phyloP scores from a whole-genome alignment of 2,113 vertebrate genomes.

The Phaetusa simplex region DNA sequence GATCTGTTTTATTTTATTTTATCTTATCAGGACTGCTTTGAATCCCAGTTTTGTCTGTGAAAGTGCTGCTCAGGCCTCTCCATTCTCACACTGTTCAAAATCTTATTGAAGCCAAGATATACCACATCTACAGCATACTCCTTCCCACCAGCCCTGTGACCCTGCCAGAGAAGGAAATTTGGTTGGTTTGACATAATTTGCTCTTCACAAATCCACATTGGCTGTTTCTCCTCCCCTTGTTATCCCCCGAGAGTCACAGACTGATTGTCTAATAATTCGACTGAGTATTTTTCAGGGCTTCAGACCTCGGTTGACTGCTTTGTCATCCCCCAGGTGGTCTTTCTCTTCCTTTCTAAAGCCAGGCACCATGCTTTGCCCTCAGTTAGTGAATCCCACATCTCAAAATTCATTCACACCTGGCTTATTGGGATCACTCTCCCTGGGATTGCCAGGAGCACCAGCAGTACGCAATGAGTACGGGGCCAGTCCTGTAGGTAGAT shows the following conservation, averaged over 20 bases:
- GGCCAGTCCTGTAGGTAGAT: not conserved
- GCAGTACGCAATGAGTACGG: accelerated
- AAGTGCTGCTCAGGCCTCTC: not conserved
- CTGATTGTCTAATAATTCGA: not conserved
- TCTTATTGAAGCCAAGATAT: not conserved
- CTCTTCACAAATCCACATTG: not conserved
- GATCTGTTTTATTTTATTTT: not conserved
- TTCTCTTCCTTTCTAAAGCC: not conserved
- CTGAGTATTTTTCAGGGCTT: not conserved
- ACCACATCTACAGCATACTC: not conserved
- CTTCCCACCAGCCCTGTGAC: not conserved
- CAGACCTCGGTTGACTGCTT: not conserved
- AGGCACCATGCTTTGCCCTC: not conserved
- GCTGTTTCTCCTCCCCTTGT: not conserved
- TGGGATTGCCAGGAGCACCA: not conserved
- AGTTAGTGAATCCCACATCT: not conserved
- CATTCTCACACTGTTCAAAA: not conserved
- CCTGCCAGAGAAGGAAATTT: not conserved
- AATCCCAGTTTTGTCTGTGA: not conserved
- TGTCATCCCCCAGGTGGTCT: not conserved
- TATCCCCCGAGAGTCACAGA: not conserved
- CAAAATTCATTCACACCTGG: not conserved
- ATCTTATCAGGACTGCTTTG: not conserved
- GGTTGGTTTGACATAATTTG: not conserved
- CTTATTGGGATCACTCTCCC: not conserved